phyloP scores from a whole-genome alignment of 2,797 vertebrate species.

The Chelon labrosus region DNA sequence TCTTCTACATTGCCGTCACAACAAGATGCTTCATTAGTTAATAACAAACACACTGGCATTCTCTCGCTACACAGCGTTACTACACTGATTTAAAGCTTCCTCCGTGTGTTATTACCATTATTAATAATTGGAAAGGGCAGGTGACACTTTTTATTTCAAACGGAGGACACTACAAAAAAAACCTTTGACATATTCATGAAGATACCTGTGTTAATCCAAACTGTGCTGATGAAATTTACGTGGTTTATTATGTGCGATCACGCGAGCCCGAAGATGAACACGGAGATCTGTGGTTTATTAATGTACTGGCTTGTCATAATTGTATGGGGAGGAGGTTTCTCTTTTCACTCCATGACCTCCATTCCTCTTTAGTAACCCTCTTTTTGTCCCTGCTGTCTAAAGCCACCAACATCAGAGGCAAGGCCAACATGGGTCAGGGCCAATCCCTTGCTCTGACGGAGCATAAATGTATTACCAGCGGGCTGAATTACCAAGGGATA shows the following conservation, averaged over 20 bases:
- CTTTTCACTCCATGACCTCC: conserved; percentile 64
- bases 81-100: conserved; percentile 22
- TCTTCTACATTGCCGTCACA: not conserved
- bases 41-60: conserved; percentile 5
- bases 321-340: conserved; percentile 59
- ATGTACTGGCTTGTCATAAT: conserved; percentile 57
- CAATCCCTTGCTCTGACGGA: conserved; percentile 80
- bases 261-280: conserved; percentile 28
- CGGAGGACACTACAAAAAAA: conserved; percentile 21
- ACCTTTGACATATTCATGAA: conserved; percentile 49
- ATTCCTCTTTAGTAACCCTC: conserved; percentile 67
- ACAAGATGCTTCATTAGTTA: not conserved
- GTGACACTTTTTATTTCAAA: conserved; percentile 18
- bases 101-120: conserved; percentile 7
- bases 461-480: conserved; percentile 80
- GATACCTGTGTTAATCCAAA: conserved; percentile 37
- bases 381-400: conserved; percentile 71
- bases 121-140: conserved; percentile 15
- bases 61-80: not conserved
- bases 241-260: conserved; percentile 31
- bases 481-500: conserved; percentile 78
- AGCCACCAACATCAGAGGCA: conserved; percentile 73
- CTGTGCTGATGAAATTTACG: conserved; percentile 42
- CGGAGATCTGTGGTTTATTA: conserved; percentile 38
- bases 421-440: conserved; percentile 77